Conservation (phyloP, 2,797 vertebrate species). For the Gallirallus australis region DNA sequence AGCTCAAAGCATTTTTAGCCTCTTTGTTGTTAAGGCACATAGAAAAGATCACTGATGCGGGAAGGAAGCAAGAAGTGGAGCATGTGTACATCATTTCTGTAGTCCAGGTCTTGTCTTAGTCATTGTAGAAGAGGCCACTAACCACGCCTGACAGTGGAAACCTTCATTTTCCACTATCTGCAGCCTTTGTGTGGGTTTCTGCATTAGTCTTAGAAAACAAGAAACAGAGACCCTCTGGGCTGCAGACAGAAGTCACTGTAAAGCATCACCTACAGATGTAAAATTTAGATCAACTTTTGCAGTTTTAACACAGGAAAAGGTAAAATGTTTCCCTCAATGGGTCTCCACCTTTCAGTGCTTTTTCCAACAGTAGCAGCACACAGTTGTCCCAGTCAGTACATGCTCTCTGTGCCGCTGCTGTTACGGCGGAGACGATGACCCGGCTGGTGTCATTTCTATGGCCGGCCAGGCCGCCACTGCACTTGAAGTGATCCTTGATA, state of each 20-base stretch:
- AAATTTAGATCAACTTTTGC: background rate
- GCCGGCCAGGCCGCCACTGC: background rate
- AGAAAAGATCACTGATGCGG: background rate
- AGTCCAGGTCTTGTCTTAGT: background rate
- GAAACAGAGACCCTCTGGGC: background rate
- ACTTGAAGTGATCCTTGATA: conserved; percentile 41
- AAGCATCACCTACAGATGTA: background rate
- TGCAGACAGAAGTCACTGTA: background rate
- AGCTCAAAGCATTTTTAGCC: conserved; percentile 8
- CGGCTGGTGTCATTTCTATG: background rate
- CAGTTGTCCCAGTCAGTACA: background rate
- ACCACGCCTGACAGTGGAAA: background rate
- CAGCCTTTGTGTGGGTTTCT: background rate
- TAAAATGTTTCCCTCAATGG: background rate
- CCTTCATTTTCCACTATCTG: background rate
- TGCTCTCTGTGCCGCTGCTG: background rate
- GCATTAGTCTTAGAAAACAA: background rate
- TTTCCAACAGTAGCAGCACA: accelerated
- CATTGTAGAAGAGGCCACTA: background rate
- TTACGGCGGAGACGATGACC: background rate
- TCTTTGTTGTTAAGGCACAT: background rate
- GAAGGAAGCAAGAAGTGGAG: background rate
- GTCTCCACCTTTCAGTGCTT: background rate
- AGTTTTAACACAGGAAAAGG: background rate
- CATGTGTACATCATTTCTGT: background rate